Percentiles rank a stretch among this genome's conserved stretches.
phyloP scores from a whole-genome alignment of 2,888 invertebrate genomes.

The Calliphora vomitoria region DNA sequence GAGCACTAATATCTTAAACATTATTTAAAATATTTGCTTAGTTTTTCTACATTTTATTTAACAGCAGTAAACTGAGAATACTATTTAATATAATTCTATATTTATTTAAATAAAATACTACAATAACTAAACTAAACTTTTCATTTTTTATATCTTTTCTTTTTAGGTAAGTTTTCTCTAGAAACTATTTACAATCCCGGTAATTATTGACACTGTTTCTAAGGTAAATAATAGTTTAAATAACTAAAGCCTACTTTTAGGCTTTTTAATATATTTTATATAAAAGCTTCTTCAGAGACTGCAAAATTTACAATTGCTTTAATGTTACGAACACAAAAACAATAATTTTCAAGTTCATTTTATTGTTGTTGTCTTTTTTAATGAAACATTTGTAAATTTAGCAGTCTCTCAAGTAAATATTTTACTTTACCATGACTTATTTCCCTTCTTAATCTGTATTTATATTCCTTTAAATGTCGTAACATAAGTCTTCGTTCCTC shows the following conservation, averaged over 20 bases:
- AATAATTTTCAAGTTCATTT: too few species aligned
- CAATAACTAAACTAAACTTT: conserved; percentile 4
- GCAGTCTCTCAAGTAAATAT: neutral
- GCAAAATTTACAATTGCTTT: too few species aligned
- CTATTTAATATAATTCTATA: neutral
- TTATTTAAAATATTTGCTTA: conserved; percentile 23
- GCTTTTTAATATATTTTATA: neutral
- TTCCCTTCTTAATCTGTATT: neutral
- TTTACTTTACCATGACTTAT: neutral
- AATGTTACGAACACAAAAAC: too few species aligned
- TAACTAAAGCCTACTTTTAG: conserved; percentile 43
- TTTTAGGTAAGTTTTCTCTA: conserved; percentile 50
- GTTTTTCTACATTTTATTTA: neutral
- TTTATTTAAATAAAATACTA: too few species aligned
- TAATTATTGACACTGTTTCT: too few species aligned
- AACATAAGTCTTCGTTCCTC: conserved; percentile 22
- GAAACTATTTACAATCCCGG: too few species aligned
- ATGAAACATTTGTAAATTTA: too few species aligned
- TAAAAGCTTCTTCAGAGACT: too few species aligned
- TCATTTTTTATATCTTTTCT: neutral
- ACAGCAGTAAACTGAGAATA: neutral
- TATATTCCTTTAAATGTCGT: neutral
- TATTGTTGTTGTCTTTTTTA: too few species aligned
- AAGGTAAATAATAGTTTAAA: conserved; percentile 42
- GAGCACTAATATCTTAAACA: conserved; percentile 7